A percentile compares a stretch with the other conserved stretches of the same genome.
Evolutionary conservation across 2,113 vertebrate species (phyloP).

Genomic region (Paratilapia polleni): DNA sequence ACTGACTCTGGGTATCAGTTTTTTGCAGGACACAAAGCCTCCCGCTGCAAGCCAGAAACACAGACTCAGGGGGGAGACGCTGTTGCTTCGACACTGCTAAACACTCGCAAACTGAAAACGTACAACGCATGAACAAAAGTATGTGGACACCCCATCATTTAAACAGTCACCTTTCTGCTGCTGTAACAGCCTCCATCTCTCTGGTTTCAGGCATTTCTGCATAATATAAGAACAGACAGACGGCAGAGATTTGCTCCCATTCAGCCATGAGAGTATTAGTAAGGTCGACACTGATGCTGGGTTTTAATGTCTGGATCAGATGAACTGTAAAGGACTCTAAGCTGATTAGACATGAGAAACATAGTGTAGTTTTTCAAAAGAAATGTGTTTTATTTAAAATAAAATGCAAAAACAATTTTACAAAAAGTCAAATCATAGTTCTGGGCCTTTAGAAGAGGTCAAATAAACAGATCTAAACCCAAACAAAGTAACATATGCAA

Average conservation of each 20-base stretch:
- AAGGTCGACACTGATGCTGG: not conserved
- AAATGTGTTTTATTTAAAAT: not conserved
- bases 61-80: not conserved
- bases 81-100: not conserved
- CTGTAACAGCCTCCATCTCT: not conserved
- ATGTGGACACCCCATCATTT: not conserved
- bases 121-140: not conserved
- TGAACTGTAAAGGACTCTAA: not conserved
- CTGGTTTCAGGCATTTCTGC: not conserved
- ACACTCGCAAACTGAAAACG: not conserved
- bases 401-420: not conserved
- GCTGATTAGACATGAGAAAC: not conserved
- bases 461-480: not conserved
- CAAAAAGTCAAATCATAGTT: not conserved
- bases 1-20: constrained; percentile 63
- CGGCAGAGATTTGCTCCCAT: not conserved
- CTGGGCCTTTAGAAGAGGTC: not conserved
- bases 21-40: constrained; percentile 59
- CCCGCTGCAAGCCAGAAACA: constrained; percentile 40
- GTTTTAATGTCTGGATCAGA: not conserved
- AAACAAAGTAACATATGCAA: not conserved
- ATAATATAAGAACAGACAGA: not conserved
- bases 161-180: not conserved
- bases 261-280: not conserved
- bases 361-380: not conserved